phyloP scores from a whole-genome alignment of 1,140 invertebrate species.

The Drosophila triauraria region DNA sequence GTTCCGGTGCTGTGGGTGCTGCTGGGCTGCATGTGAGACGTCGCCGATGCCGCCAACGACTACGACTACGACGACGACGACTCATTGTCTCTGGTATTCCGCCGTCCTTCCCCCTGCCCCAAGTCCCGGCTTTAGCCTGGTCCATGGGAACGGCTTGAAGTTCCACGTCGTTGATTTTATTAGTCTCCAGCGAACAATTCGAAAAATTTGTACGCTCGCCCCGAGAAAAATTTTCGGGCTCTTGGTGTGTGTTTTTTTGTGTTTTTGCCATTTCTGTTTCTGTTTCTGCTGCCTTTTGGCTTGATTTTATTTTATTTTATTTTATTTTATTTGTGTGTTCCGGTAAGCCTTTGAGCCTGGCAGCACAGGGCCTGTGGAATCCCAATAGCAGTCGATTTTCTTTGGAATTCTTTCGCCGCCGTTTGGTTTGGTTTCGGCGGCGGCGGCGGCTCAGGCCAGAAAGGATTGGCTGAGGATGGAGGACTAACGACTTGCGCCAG shows the following conservation, averaged over 20 bases:
- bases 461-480: constrained; percentile 60
- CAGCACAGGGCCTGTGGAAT: constrained; percentile 55
- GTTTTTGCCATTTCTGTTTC: constrained; percentile 36
- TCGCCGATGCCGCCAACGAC: constrained; percentile 31
- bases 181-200: constrained; percentile 85
- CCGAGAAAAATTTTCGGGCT: constrained; percentile 68
- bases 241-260: constrained; percentile 22
- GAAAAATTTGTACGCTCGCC: constrained; percentile 80
- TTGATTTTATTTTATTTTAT: constrained; percentile 46
- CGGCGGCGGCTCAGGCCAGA: constrained; percentile 20
- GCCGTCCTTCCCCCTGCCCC: neutral
- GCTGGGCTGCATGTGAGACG: constrained; percentile 44
- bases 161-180: constrained; percentile 85
- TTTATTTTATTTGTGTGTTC: constrained; percentile 49
- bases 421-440: constrained; percentile 30
- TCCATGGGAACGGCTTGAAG: constrained; percentile 83
- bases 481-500: constrained; percentile 65
- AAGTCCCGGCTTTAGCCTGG: constrained; percentile 16
- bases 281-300: constrained; percentile 40
- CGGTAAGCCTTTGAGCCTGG: constrained; percentile 59
- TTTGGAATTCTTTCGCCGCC: constrained; percentile 68
- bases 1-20: constrained; percentile 42
- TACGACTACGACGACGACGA: constrained; percentile 37
- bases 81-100: constrained; percentile 71
- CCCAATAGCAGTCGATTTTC: constrained; percentile 82